Base-by-base conservation (phyloP, 2,113 vertebrate genomes). In the Etia nguti region DNA sequence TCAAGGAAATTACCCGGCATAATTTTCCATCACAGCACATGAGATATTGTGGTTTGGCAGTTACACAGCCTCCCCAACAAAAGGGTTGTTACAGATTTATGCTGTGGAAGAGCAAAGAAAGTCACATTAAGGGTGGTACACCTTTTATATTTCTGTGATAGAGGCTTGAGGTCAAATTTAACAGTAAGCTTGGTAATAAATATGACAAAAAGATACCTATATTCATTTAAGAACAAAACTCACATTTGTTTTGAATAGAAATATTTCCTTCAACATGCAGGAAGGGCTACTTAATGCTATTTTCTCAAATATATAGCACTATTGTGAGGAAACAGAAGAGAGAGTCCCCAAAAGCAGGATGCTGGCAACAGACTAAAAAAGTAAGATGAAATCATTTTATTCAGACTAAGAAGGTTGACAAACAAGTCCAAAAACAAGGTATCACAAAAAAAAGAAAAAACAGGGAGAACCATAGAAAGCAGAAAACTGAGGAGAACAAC, bases 1-100 rank as follows among this genome's bases (percentile, higher is more conserved):
- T 89, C 55, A 85, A 82, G 65, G 81, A 83, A 91, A 90, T 89
- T 73, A 93, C 82, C 60, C 16, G 6, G 50, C 46, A 57, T 85
- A 43, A 59, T 87, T 86, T 81, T 75, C 81, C 56, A 85, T 46
- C 57, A 34, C 73, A 36, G 80, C 24, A 3, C 70, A 70, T 26
- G 75, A 79, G 26, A 82, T 83, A 70, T 15, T 34, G 83, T 24
- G 16, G 15, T 55, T 36, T 68, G 20, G 57, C 26, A 52, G 73
- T 79, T 20, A 13, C 57, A 88, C 26, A 84, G 70, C 50, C 12
- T 70, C 8, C 2, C 22, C 24, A 12, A 38, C 62, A 79, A 55
- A 43, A 73, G 22, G 70, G 50, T 38, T 79, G 41, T 59, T 55
- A 7, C 2, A 75, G 46, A 38, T 79, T 79, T n/a, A 29, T 48